Conservation (phyloP, 2,113 vertebrate species). For the Hipposideros armiger region DNA sequence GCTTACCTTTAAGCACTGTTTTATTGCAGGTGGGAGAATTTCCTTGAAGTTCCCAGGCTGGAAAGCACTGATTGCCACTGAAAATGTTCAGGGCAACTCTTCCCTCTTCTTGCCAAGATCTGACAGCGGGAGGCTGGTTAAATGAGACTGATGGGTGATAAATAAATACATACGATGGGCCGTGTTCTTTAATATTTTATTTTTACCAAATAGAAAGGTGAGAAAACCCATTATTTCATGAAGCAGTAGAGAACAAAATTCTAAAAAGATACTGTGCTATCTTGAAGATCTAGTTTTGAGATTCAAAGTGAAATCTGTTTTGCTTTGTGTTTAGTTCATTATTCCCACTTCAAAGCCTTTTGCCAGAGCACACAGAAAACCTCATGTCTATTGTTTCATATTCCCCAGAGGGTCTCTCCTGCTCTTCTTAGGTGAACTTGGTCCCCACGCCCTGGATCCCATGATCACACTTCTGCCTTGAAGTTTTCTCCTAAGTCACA, state of each 20-base stretch:
- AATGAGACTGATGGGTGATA: not conserved
- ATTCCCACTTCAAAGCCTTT: constrained; percentile 66
- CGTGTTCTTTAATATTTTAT: not conserved
- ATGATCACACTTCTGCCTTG: not conserved
- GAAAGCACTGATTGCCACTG: not conserved
- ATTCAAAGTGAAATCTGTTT: constrained; percentile 51
- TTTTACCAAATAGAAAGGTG: not conserved
- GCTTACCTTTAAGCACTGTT: constrained; percentile 13
- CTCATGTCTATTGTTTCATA: constrained; percentile 28
- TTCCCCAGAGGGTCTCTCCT: constrained; percentile 48
- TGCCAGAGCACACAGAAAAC: not conserved
- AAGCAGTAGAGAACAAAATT: not conserved
- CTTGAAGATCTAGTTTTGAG: not conserved
- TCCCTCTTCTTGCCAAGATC: not conserved
- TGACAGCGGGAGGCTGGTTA: not conserved
- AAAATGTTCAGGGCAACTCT: not conserved
- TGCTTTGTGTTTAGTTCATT: constrained; percentile 50
- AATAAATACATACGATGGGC: not conserved
- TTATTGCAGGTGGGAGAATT: constrained; percentile 58
- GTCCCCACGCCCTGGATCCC: not conserved
- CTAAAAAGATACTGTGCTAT: not conserved
- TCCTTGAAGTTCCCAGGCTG: constrained; percentile 53
- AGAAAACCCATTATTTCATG: not conserved
- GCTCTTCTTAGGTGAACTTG: not conserved
- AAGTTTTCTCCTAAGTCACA: constrained; percentile 38